Evolutionary conservation across 2,113 vertebrate genomes (phyloP), one percentile per base, ranked within the genome.

Genomic region (Lutjanus erythropterus): DNA sequence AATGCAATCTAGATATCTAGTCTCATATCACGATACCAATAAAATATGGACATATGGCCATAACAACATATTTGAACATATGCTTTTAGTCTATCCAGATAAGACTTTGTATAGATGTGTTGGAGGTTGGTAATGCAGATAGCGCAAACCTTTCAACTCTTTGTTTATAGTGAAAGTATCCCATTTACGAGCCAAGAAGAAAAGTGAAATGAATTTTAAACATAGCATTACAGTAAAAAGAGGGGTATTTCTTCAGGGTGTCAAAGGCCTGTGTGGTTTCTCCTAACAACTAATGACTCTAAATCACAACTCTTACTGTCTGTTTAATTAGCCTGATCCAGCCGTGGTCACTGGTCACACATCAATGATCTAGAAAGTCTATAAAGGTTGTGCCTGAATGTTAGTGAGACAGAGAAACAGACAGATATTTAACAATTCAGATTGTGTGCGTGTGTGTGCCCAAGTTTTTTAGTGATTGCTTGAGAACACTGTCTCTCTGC

Each of bases 281-380:
- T 88, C 44, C 86, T 65, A 78, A 86, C 50, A 83, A 71, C 80
- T 88, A 93, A 91, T 90, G 86, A 84, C 55, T 89, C 71, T 65
- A 86, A 91, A 91, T 86, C 78, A 83, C 52, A 6, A 74, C 86
- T 73, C 91, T 92, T 83, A 88, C 61, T 71, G 84, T 80, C 53
- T 67, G 75, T 85, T 91, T 91, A 91, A 92, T 93, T 89, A 91
- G 86, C 76, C 68, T 70, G 47, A 86, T 75, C 27, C 64, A 81
- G 78, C 64, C 5, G 23, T 33, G 80, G 89, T 85, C 84, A 88
- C 81, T 33, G 80, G 89, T 85, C 84, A 88, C 81, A 86, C 83
- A 74, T 42, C 77, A 85, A 37, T 41, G 68, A 88, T 65, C 76
- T 33, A 12, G 56, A 78, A 55, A 81, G 75, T 74, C 67, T 66